Evolutionary conservation across 2,797 vertebrate species (phyloP).

Genomic region (Diglossa cyanea): DNA sequence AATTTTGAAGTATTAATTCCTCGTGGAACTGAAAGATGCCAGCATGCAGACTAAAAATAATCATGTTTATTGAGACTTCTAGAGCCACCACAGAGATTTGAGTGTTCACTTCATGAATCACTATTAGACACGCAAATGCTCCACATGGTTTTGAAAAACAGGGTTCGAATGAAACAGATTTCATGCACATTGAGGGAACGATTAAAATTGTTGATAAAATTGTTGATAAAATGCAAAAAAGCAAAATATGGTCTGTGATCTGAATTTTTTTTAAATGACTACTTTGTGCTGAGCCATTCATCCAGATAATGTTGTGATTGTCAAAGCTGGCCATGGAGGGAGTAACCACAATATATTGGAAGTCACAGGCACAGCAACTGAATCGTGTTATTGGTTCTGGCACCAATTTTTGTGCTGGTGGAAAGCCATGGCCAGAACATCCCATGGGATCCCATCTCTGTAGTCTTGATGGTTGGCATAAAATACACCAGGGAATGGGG

Average conservation of each 20-base stretch:
- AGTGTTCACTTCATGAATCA: background rate
- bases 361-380: background rate
- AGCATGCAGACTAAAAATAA: background rate
- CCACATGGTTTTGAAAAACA: background rate
- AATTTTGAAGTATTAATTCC: background rate
- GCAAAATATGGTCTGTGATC: background rate
- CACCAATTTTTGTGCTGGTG: background rate
- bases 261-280: background rate
- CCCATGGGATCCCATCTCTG: background rate
- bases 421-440: background rate
- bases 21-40: background rate
- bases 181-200: rapidly evolving
- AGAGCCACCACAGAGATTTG: background rate
- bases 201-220: background rate
- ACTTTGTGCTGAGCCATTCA: background rate
- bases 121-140: background rate
- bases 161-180: background rate
- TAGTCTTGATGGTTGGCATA: background rate
- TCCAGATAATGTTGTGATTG: background rate
- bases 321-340: background rate
- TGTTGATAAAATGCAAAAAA: background rate
- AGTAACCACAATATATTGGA: background rate
- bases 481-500: background rate
- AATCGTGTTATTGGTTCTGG: background rate
- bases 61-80: background rate